These are phyloP conservation scores for Amazona finschi DNA, from an alignment of 2,797 vertebrate species.

Conservation along the genomic window DNA sequence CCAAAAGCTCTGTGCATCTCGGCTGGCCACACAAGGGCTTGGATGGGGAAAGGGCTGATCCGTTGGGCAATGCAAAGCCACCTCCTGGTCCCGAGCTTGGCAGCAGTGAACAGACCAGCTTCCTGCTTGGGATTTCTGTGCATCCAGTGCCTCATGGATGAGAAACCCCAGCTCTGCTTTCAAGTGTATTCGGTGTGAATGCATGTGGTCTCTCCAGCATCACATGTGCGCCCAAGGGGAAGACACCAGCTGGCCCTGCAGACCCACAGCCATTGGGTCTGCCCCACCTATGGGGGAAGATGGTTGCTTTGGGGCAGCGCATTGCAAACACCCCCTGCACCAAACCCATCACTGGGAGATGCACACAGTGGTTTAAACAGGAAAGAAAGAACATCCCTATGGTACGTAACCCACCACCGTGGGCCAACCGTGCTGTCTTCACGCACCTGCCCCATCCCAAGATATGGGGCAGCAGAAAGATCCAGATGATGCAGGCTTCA, in stretches of 20 bases:
- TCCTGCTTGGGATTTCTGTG: neutral
- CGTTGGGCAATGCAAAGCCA: rapidly evolving
- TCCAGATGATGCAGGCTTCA: rapidly evolving
- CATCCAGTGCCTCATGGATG: neutral
- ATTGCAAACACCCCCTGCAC: neutral
- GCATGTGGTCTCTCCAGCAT: neutral
- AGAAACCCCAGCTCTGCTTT: constrained; percentile 8
- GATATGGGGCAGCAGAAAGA: neutral
- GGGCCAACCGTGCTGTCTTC: neutral
- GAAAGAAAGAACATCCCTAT: neutral
- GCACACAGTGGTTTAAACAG: neutral
- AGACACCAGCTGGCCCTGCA: neutral
- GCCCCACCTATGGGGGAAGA: neutral
- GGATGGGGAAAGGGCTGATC: rapidly evolving
- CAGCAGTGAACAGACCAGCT: neutral
- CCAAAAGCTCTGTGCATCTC: neutral
- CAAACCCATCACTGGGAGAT: neutral
- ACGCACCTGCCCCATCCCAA: rapidly evolving
- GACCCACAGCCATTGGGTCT: rapidly evolving
- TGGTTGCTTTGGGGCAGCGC: neutral
- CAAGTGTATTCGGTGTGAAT: neutral
- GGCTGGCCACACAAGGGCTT: neutral
- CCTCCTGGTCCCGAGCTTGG: neutral
- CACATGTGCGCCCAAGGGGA: neutral
- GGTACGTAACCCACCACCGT: neutral